A percentile compares a stretch with the other conserved stretches of the same genome.
Conservation (phyloP, 2,888 invertebrate genomes). For the Neria commutata region DNA sequence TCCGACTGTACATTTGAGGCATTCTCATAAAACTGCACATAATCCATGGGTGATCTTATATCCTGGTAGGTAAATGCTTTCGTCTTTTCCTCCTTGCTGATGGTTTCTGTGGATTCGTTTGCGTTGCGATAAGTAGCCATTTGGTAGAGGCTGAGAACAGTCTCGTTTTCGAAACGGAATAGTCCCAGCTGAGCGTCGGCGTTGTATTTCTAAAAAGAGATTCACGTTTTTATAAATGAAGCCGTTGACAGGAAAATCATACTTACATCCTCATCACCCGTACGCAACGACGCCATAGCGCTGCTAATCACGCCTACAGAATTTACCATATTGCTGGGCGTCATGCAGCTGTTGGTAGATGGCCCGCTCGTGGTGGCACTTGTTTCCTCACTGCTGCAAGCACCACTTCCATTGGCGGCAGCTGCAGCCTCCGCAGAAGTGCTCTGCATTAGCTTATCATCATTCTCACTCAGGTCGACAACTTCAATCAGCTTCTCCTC, state of each 20-base stretch:
- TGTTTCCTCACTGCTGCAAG: constrained; percentile 20
- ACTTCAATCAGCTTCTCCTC: constrained; percentile 29
- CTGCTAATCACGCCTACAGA: constrained; percentile 61
- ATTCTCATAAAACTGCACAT: constrained; percentile 55
- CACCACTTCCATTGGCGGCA: constrained; percentile 5
- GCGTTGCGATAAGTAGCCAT: constrained; percentile 50
- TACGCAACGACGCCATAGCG: constrained; percentile 59
- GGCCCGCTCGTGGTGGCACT: constrained; percentile 34
- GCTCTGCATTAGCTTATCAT: background rate
- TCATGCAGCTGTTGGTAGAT: constrained; percentile 40
- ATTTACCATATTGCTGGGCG: constrained; percentile 50
- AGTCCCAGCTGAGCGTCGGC: constrained; percentile 50
- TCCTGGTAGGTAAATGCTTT: constrained; percentile 55
- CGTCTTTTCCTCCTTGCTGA: constrained; percentile 52
- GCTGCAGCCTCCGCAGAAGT: background rate
- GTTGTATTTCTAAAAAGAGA: constrained; percentile 51
- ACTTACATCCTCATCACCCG: constrained; percentile 57
- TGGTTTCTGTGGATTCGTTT: constrained; percentile 33
- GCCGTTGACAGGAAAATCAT: background rate
- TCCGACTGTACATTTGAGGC: constrained; percentile 46
- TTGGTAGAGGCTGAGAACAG: constrained; percentile 59
- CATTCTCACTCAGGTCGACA: constrained; percentile 3
- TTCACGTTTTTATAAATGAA: too few relatives aligned
- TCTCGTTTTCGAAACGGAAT: constrained; percentile 59
- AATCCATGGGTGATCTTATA: constrained; percentile 56